Percentiles rank a stretch among this genome's conserved stretches.
Evolutionary conservation across 1,140 invertebrate species (phyloP).

Genomic region (Aphelinus atriplicis): DNA sequence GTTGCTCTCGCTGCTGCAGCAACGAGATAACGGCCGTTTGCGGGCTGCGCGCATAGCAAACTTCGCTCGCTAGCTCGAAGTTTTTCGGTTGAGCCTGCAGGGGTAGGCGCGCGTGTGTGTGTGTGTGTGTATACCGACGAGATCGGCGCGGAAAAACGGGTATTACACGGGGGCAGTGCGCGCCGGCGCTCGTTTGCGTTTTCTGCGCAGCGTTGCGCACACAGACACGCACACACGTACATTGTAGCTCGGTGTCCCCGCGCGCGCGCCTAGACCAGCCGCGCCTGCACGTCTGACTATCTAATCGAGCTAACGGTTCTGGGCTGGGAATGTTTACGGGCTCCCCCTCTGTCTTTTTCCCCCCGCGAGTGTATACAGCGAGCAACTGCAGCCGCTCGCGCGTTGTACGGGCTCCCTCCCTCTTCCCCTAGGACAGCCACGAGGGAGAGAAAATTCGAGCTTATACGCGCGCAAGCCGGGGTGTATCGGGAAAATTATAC

Average conservation of each 20-base stretch:
- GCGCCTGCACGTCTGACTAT: neutral
- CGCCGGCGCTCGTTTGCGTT: neutral
- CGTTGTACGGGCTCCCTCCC: no score
- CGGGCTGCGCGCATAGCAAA: neutral
- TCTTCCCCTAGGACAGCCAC: neutral
- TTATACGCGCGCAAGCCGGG: neutral
- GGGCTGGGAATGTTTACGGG: slow-evolving; percentile 23
- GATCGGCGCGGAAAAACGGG: neutral
- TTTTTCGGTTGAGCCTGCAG: neutral
- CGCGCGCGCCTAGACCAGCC: neutral
- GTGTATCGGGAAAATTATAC: no score
- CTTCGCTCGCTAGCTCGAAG: neutral
- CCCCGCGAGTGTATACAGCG: neutral
- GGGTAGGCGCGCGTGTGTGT: neutral
- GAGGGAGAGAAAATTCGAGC: neutral
- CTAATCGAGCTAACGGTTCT: slow-evolving; percentile 32
- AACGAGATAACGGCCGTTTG: neutral
- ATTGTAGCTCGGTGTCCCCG: no score
- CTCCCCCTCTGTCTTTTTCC: neutral
- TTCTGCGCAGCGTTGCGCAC: neutral
- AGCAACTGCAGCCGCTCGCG: no score
- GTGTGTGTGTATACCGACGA: no score
- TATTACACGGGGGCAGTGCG: neutral
- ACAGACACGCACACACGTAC: no score
- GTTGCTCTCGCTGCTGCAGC: no score